phyloP scores from a whole-genome alignment of 2,797 vertebrate species.

The Melanotaenia maccullochi region DNA sequence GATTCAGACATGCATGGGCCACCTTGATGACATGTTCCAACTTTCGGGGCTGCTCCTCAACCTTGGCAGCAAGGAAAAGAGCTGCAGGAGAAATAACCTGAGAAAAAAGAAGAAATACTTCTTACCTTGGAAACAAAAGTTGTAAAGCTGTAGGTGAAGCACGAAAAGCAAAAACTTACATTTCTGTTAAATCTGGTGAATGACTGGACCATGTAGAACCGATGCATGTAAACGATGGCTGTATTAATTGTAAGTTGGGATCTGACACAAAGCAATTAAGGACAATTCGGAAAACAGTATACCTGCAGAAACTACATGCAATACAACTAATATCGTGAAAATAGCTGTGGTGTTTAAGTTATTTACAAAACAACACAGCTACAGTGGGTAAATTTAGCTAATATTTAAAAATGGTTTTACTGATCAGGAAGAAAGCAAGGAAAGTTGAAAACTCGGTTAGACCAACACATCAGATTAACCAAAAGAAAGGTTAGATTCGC shows the following conservation, averaged over 20 bases:
- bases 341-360: too few relatives aligned
- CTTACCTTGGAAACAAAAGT: not conserved
- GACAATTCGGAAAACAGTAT: conserved; percentile 29
- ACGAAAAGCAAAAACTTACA: conserved; percentile 79
- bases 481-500: not conserved
- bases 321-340: not conserved
- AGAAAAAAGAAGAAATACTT: not conserved
- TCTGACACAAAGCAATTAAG: conserved; percentile 82
- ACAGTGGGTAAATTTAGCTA: not conserved
- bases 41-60: conserved; percentile 94
- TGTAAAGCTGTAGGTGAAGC: rapidly evolving
- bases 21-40: conserved; percentile 95
- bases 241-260: conserved; percentile 96
- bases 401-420: too few relatives aligned
- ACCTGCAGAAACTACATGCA: not conserved
- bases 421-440: conserved; percentile 5
- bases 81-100: conserved; percentile 91
- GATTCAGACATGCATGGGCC: conserved; percentile 91
- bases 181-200: conserved; percentile 94
- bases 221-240: conserved; percentile 96
- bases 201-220: conserved; percentile 96
- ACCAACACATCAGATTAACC: conserved; percentile 10
- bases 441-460: not conserved
- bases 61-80: conserved; percentile 93
- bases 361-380: not conserved